Evolutionary conservation across 2,888 invertebrate genomes (phyloP).

Genomic region (Schizaphis graminum): DNA sequence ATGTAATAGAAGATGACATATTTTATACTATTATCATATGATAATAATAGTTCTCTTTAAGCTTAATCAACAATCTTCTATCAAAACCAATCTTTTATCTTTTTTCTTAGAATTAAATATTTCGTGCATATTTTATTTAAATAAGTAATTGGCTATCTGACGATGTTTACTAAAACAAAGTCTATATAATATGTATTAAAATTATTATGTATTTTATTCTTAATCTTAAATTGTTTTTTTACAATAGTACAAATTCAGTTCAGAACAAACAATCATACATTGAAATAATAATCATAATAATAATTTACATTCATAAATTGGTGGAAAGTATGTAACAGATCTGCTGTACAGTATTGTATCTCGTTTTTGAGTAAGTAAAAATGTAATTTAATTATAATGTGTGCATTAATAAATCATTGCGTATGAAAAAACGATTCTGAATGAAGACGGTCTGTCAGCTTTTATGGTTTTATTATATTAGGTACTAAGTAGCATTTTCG

Average conservation of each 20-base stretch:
- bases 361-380: too few relatives aligned
- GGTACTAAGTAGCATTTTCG: too few relatives aligned
- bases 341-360: too few relatives aligned
- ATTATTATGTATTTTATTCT: neutral
- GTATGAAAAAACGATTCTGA: too few relatives aligned
- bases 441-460: too few relatives aligned
- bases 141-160: neutral
- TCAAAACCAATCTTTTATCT: neutral
- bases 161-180: neutral
- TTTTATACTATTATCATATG: neutral
- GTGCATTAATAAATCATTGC: too few relatives aligned
- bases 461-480: too few relatives aligned
- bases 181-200: neutral
- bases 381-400: too few relatives aligned
- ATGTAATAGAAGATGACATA: neutral
- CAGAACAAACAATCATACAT: neutral
- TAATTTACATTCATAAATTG: neutral
- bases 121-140: neutral
- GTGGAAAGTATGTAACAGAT: neutral
- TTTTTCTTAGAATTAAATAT: neutral
- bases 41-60: constrained; percentile 21
- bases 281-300: neutral
- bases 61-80: neutral
- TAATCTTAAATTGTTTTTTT: neutral
- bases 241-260: neutral